A percentile compares a stretch with the other conserved stretches of the same genome.
These are phyloP conservation scores for Heliconius eleuchia DNA, from an alignment of 1,140 invertebrate genomes.

Conservation along the genomic window DNA sequence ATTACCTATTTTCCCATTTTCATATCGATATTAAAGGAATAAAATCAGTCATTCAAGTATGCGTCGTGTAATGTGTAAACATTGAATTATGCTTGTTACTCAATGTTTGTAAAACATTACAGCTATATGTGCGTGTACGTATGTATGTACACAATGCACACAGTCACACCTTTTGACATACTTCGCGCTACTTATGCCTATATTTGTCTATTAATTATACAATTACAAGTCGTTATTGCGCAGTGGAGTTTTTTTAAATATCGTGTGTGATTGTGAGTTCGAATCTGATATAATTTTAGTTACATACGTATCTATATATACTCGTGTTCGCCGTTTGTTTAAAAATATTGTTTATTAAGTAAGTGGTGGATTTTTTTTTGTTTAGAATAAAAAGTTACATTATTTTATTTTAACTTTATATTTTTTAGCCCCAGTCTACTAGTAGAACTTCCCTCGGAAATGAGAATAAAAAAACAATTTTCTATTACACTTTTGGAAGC, in stretches of 20 bases:
- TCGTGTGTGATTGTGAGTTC: too few species aligned
- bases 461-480: too few species aligned
- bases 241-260: neutral
- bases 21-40: neutral
- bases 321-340: too few species aligned
- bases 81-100: slow-evolving; percentile 1
- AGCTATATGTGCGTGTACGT: neutral
- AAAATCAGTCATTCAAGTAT: neutral
- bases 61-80: slow-evolving; percentile 4
- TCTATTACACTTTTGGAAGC: too few species aligned
- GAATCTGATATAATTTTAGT: too few species aligned
- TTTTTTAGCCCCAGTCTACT: too few species aligned
- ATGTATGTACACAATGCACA: neutral
- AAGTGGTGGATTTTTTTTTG: too few species aligned
- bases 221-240: neutral
- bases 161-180: slow-evolving; percentile 11
- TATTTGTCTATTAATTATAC: neutral
- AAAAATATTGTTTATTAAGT: too few species aligned
- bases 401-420: too few species aligned
- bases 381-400: too few species aligned
- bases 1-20: neutral
- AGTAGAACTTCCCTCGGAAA: too few species aligned
- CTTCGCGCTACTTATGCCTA: slow-evolving; percentile 1
- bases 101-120: slow-evolving; percentile 12
- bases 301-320: too few species aligned